Base-by-base conservation (phyloP, 1,140 invertebrate genomes). In the Ericerus pela region DNA sequence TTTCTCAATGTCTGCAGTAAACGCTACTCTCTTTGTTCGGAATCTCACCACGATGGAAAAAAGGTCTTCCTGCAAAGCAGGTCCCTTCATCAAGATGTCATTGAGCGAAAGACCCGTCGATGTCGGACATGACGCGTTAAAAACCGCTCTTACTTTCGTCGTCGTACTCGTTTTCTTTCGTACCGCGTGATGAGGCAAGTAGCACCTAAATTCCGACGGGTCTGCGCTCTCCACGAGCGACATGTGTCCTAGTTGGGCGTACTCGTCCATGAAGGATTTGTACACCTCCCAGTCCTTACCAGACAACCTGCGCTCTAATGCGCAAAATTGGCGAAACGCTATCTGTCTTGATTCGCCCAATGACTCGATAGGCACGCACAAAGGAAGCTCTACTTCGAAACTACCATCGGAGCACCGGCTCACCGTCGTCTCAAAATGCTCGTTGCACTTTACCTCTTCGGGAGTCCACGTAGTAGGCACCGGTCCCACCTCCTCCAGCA, bases 1-100 rank as follows among this genome's bases (percentile, higher is more conserved):
- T 60, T 71, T 69, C 11, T 58, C 55, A 54, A 73, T 66, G 47
- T 73, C 70, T 28, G 60, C 65, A 2, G 62, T 61, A 6, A 73
- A 31, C 2, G 64, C 66, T 37, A 64, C 59, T 29, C 56, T 56
- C 43, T 67, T 62, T 14, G 59, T 61, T 20, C 70, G 59, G 60
- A 74, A 75, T 18, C 67, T 56, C 0, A 69, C n/a, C 26, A 73
- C 26, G 26, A 72, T 64, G n/a, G 62, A 59, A 54, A 68, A 64
- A 16, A 73, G 53, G 27, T 72, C 69, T 47, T 52, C 65, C 59
- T 62, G 67, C 60, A 63, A 51, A 62, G 28, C 65, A 62, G 56
- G 66, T 16, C 64, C 70, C 5, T 61, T 51, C 26, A 63, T 47
- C 8, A 67, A 61, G 8, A 64, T 59, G 51, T 70, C 63, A 59